phyloP scores from a whole-genome alignment of 2,797 vertebrate genomes.

The Spinus olivaceus region DNA sequence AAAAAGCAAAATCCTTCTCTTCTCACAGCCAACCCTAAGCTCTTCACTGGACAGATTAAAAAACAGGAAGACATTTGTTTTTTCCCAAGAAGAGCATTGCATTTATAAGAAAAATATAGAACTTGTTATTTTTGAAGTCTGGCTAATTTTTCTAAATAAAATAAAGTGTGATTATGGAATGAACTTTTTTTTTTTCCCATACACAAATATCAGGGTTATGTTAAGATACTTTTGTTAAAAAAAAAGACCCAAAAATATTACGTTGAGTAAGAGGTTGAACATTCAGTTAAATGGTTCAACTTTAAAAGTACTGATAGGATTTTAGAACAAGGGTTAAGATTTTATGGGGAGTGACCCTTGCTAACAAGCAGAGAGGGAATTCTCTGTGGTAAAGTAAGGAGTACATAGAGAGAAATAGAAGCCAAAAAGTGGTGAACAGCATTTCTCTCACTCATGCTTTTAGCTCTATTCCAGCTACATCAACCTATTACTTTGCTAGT shows the following conservation, averaged over 20 bases:
- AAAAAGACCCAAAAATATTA: not conserved
- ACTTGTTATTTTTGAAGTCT: not conserved
- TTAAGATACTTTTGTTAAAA: not conserved
- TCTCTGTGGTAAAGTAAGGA: not conserved
- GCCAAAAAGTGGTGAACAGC: not conserved
- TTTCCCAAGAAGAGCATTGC: not conserved
- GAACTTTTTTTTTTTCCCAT: not conserved
- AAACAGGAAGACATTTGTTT: rapidly evolving
- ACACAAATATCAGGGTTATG: not conserved
- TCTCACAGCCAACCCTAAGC: not conserved
- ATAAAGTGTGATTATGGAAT: not conserved
- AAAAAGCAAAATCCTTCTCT: not conserved
- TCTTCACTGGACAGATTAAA: not conserved
- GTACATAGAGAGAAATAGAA: not conserved
- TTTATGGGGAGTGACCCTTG: not conserved
- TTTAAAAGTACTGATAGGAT: not conserved
- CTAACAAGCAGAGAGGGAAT: not conserved
- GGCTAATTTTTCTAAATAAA: not conserved
- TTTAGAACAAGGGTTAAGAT: not conserved
- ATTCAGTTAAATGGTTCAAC: not conserved
- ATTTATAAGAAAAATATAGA: not conserved
- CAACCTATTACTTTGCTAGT: not conserved
- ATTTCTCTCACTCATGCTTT: not conserved
- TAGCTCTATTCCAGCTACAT: not conserved
- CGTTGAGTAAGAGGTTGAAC: not conserved